Evolutionary conservation across 2,113 vertebrate species (phyloP).

Genomic region (Cebus imitator): DNA sequence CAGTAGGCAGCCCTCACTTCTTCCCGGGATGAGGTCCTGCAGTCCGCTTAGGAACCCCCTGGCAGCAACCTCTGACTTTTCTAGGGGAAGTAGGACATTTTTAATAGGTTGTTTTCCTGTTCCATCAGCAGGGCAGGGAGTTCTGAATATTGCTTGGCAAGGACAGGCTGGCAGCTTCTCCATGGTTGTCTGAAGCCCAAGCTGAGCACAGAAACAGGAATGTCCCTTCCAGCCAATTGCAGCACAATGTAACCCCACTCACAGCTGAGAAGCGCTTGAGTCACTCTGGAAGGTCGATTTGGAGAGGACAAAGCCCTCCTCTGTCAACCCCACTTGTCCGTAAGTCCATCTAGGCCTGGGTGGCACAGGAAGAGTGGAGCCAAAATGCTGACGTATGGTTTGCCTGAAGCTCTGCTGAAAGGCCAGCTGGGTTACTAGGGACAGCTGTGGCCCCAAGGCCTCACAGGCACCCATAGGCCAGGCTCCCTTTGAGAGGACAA

Average conservation of each 20-base stretch:
- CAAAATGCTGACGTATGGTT: accelerated
- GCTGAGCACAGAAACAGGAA: background rate
- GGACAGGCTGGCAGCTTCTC: background rate
- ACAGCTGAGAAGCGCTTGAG: background rate
- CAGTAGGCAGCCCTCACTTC: background rate
- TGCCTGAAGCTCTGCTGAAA: background rate
- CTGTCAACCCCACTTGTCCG: background rate
- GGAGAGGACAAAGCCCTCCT: background rate
- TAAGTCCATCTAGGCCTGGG: background rate
- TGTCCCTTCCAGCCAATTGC: background rate
- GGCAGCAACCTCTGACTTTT: background rate
- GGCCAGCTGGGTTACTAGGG: background rate
- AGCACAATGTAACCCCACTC: background rate
- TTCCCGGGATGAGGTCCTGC: background rate
- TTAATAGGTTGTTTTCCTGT: background rate
- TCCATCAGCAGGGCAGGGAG: background rate
- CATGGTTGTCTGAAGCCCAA: background rate
- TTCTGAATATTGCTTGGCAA: background rate
- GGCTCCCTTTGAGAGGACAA: background rate
- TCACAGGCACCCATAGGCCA: background rate
- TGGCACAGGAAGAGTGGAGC: background rate
- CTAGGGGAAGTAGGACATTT: background rate
- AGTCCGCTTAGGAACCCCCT: background rate
- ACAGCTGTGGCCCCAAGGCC: too few relatives aligned
- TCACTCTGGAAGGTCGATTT: accelerated